Base-by-base conservation (phyloP, 2,113 vertebrate genomes). In the Amblyornis subalaris region DNA sequence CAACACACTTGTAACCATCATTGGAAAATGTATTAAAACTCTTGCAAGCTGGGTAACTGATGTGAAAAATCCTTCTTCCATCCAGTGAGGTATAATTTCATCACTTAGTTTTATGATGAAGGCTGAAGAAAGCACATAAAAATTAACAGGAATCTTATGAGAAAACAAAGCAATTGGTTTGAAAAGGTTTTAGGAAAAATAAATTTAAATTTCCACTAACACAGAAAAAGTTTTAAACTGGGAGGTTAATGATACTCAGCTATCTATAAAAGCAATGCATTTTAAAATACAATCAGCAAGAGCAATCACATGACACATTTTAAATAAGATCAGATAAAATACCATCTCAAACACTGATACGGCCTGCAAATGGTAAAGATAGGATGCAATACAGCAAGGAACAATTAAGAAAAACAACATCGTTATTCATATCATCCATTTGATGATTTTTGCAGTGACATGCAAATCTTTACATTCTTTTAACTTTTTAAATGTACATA, bases 21-120 rank as follows among this genome's bases (percentile, higher is more conserved):
- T 29, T 89, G 47, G 64, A 78, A 93, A 94, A 94, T 66, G 28
- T 55, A 69, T 73, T 84, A 93, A 93, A 86, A 19, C 17, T 85
- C 26, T 86, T 96, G 61, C 79, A 85, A 74, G 12, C 23, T 94
- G 35, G 13, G 15, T 91, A 94, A 90, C n/a, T 75, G 51, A 91
- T 77, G 26, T 72, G 70, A 64, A 95, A 94, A 93, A 47, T 53
- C 50, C n/a, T 62, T 85, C 20, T 90, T 73, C 2, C 1, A 45
- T 64, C 66, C 62, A 88, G 11, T 36, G 36, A 55, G 38, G 15
- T 33, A 45, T 84, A 66, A 88, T 78, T 77, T 87, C 7, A 36
- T 64, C 42, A 72, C 15, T 94, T 58, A 88, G 3, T 72, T 92
- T 88, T 83, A 81, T 91, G n/a, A 61, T 31, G 77, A 89, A 96